Evolutionary conservation across 2,888 invertebrate species (phyloP).

Genomic region (Agrotis puta): DNA sequence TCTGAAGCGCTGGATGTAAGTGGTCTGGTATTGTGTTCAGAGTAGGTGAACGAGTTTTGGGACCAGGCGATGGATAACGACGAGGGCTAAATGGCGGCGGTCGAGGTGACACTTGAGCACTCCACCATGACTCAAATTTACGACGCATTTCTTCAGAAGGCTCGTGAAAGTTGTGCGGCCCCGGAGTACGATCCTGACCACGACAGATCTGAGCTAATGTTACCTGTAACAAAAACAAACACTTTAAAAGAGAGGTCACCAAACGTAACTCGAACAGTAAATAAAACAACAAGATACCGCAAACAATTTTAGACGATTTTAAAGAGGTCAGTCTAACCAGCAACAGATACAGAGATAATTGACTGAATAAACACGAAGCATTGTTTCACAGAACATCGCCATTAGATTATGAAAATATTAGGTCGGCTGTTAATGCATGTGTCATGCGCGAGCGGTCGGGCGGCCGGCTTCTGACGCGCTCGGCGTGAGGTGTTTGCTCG

Average conservation of each 20-base stretch:
- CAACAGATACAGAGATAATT: slow-evolving; percentile 88
- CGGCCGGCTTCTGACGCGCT: slow-evolving; percentile 78
- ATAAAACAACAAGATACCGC: slow-evolving; percentile 79
- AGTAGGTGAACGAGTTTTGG: slow-evolving; percentile 88
- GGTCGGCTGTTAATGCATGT: slow-evolving; percentile 90
- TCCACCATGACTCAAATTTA: slow-evolving; percentile 98
- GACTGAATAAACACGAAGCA: slow-evolving; percentile 86
- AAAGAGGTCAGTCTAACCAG: slow-evolving; percentile 90
- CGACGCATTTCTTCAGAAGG: slow-evolving; percentile 96
- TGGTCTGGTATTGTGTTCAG: slow-evolving; percentile 88
- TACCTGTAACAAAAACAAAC: slow-evolving; percentile 91
- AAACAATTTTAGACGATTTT: slow-evolving; percentile 89
- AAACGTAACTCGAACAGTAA: slow-evolving; percentile 71
- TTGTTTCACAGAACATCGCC: slow-evolving; percentile 91
- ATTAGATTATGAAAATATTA: slow-evolving; percentile 91
- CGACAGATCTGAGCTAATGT: slow-evolving; percentile 96
- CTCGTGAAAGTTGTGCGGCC: slow-evolving; percentile 93
- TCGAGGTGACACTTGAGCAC: slow-evolving; percentile 93
- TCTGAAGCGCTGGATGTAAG: slow-evolving; percentile 94
- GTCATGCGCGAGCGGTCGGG: slow-evolving; percentile 86
- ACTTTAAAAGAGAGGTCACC: slow-evolving; percentile 72
- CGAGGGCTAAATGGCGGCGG: slow-evolving; percentile 89
- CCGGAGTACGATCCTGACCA: slow-evolving; percentile 93
- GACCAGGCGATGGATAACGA: slow-evolving; percentile 88
- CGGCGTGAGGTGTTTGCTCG: slow-evolving; percentile 80